Base-by-base conservation (phyloP, 2,113 vertebrate species). In the Anolis sagrei region DNA sequence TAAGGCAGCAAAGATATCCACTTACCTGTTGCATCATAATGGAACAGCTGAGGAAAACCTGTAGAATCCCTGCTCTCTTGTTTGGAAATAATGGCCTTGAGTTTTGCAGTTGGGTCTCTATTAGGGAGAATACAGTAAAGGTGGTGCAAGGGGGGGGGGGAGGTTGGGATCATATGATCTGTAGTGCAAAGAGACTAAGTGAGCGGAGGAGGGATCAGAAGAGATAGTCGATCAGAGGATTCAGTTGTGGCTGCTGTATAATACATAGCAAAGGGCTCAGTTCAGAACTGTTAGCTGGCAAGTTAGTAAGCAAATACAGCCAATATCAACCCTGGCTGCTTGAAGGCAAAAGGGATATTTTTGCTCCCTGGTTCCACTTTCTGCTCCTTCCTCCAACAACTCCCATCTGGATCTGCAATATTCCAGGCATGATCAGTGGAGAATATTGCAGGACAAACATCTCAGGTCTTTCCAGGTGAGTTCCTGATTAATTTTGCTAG, bases 41-140 rank as follows among this genome's bases (percentile, higher is more conserved):
- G 4, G 64, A 66, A 34, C 64, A 68, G 64, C 91, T 89, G 90
- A 75, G 72, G 87, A 88, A 88, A 91, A 90, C 84, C 77, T 84
- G 8, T 58, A 90, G 83, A 83, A 62, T 73, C 49, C 3, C 36
- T 54, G 14, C 51, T 13, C 58, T 29, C n/a, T 9, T 44, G 7
- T 76, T 84, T 49, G 23, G 18, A 48, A 3, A 74, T 69, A 76
- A 82, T 39, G 32, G 34, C 29, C 66, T 51, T 77, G 94, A 91
- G 81, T 34, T 2, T 54, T 85, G n/a, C 0, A 77, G 92, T 93
- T 3, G 96, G 78, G 93, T 91, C 74, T 93, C 92, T 97, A 97
- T 94, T 97, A 96, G 94, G 92, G 94, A 95, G 94, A 97, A 95
- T 97, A 96, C 96, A 95, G 96, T 95, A 95, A 94, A 95, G 95